These are phyloP conservation scores for Cercopithecus hamlyni DNA, from an alignment of 2,797 vertebrate genomes.

Conservation along the genomic window DNA sequence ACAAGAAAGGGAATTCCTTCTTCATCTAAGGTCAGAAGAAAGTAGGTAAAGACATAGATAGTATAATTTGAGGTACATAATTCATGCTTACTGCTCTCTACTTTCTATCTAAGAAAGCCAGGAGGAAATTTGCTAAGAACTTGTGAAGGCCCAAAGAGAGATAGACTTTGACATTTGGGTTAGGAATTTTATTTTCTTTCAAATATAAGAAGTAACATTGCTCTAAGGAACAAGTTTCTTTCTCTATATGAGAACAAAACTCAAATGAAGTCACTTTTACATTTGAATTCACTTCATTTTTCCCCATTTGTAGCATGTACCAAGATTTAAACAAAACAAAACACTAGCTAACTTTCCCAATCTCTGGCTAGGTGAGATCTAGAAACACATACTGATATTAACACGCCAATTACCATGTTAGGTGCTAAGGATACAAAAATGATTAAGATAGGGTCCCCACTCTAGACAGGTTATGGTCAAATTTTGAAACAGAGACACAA, in stretches of 20 bases:
- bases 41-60: background rate
- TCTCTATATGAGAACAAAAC: background rate
- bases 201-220: background rate
- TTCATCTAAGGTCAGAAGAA: background rate
- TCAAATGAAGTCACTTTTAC: background rate
- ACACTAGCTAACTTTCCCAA: background rate
- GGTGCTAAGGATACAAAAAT: background rate
- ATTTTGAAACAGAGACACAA: background rate
- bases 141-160: background rate
- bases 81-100: background rate
- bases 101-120: background rate
- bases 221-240: background rate
- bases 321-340: background rate
- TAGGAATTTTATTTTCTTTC: slow-evolving; percentile 10
- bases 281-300: background rate
- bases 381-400: background rate
- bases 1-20: background rate
- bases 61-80: background rate
- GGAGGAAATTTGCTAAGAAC: background rate
- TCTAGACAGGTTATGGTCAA: background rate
- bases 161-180: background rate
- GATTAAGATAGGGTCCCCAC: background rate
- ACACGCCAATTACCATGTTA: background rate
- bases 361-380: background rate
- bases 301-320: background rate